Evolutionary conservation across 2,113 vertebrate species (phyloP).

Genomic region (Ia io): DNA sequence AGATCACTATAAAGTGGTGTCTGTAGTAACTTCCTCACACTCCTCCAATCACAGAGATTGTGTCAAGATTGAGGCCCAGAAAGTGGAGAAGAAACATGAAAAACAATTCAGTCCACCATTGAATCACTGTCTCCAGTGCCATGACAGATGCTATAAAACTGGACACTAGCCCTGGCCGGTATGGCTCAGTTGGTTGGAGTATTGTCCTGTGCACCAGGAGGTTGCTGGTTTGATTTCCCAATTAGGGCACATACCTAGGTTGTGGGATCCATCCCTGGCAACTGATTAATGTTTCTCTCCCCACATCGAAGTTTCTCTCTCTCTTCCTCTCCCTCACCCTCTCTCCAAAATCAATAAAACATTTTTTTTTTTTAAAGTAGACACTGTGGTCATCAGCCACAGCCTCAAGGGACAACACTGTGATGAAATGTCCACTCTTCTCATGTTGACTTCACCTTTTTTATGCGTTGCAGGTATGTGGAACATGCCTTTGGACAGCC

Average conservation of each 20-base stretch:
- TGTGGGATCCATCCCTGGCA: too few relatives aligned
- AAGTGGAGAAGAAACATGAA: background rate
- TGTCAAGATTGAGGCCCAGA: background rate
- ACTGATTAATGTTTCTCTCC: too few relatives aligned
- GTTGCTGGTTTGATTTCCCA: too few relatives aligned
- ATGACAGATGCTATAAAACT: background rate
- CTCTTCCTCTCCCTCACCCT: too few relatives aligned
- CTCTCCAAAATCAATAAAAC: too few relatives aligned
- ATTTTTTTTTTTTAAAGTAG: background rate
- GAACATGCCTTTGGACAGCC: constrained; percentile 92
- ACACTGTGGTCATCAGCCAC: background rate
- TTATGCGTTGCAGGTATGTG: constrained; percentile 81
- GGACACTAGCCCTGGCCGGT: too few relatives aligned
- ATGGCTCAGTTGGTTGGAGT: too few relatives aligned
- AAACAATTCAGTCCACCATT: background rate
- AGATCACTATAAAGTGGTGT: background rate
- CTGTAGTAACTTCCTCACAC: background rate
- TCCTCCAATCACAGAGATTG: background rate
- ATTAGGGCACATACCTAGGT: too few relatives aligned
- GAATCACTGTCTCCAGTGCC: background rate
- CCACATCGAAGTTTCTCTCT: too few relatives aligned
- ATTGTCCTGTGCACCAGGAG: too few relatives aligned
- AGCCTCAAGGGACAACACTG: background rate
- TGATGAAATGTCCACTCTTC: background rate
- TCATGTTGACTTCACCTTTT: background rate